Conservation (phyloP, 2,888 invertebrate genomes). For the Microctonus aethiopoides region DNA sequence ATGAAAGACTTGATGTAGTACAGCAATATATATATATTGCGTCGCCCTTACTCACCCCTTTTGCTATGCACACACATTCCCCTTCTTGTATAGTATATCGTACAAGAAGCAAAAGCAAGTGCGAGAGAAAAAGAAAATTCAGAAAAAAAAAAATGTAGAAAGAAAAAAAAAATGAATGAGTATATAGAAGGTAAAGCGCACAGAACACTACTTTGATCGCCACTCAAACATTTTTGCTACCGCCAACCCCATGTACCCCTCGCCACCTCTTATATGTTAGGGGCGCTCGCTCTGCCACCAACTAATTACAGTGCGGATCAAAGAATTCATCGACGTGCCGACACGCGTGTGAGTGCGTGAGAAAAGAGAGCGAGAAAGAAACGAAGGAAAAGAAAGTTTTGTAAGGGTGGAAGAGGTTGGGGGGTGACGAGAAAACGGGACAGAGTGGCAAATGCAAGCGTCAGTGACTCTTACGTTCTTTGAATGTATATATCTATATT, state of each 20-base stretch:
- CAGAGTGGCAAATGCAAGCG: conserved; percentile 38
- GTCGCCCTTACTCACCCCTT: conserved; percentile 11
- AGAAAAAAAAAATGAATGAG: conserved; percentile 21
- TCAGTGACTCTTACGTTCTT: conserved; percentile 46
- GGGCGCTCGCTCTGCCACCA: conserved; percentile 52
- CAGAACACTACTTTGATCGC: conserved; percentile 61
- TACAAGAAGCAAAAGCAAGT: not conserved
- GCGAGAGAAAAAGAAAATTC: not conserved
- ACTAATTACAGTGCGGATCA: conserved; percentile 66
- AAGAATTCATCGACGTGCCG: conserved; percentile 62
- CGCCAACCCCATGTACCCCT: conserved; percentile 43
- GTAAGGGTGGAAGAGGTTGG: conserved; percentile 39
- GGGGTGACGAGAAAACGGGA: conserved; percentile 39
- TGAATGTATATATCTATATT: conserved; percentile 13
- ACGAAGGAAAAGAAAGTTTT: conserved; percentile 41
- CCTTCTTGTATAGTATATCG: not conserved
- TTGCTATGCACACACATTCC: not conserved
- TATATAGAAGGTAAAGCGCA: conserved; percentile 10
- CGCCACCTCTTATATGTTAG: conserved; percentile 30
- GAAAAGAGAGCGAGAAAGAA: conserved; percentile 42
- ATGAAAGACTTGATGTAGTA: conserved; percentile 19
- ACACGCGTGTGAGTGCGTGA: conserved; percentile 46
- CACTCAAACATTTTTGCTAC: conserved; percentile 64
- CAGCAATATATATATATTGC: no score
- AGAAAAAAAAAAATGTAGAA: conserved; percentile 13